Percentiles rank a stretch among this genome's conserved stretches.
These are phyloP conservation scores for Notothenia coriiceps DNA, from an alignment of 2,113 vertebrate species.

Conservation along the genomic window DNA sequence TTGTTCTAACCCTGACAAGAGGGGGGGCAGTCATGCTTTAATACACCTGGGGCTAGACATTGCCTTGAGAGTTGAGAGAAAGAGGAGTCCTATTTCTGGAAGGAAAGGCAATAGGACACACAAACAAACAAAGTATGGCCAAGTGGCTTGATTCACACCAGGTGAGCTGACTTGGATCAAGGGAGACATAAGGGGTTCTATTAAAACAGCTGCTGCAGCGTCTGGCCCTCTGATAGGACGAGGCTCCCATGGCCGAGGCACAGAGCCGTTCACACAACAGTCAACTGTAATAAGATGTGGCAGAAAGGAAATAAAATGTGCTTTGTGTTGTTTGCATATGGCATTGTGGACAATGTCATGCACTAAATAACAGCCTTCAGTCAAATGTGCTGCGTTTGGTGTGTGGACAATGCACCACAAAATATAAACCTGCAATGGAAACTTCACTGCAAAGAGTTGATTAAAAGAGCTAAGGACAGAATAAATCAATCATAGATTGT, in stretches of 20 bases:
- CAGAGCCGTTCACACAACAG: slow-evolving; percentile 38
- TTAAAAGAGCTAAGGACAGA: neutral
- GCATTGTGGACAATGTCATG: slow-evolving; percentile 19
- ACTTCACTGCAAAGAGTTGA: neutral
- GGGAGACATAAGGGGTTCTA: slow-evolving; percentile 61
- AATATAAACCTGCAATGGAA: neutral
- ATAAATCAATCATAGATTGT: slow-evolving; percentile 19
- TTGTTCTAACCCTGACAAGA: slow-evolving; percentile 73
- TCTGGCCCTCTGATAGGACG: slow-evolving; percentile 69
- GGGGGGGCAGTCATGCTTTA: slow-evolving; percentile 61
- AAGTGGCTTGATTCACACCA: slow-evolving; percentile 60
- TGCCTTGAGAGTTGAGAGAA: slow-evolving; percentile 39
- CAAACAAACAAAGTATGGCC: slow-evolving; percentile 66
- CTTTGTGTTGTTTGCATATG: slow-evolving; percentile 69
- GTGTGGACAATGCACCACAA: slow-evolving; percentile 26
- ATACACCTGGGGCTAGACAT: slow-evolving; percentile 67
- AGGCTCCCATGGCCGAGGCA: slow-evolving; percentile 39
- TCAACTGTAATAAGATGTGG: slow-evolving; percentile 60
- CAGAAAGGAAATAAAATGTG: slow-evolving; percentile 55
- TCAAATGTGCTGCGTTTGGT: slow-evolving; percentile 22
- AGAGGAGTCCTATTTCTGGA: slow-evolving; percentile 20
- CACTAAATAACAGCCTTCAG: slow-evolving; percentile 37
- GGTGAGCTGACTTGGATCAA: slow-evolving; percentile 70
- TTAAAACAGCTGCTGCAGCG: slow-evolving; percentile 67
- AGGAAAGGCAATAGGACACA: slow-evolving; percentile 45